Evolutionary conservation across 2,113 vertebrate species (phyloP).

Genomic region (Seriola dumerili): DNA sequence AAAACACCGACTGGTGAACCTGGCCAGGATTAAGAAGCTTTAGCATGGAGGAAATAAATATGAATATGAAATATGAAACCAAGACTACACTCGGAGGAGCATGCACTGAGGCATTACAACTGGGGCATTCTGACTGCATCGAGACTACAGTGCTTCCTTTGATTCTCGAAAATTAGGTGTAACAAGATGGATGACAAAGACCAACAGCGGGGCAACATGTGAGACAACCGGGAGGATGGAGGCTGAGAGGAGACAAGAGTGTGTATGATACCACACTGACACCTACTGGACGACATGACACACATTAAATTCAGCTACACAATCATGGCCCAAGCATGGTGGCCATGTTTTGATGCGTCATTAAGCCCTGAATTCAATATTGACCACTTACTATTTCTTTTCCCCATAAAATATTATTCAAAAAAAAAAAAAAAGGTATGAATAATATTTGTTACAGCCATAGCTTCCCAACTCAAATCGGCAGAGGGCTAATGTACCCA

Average conservation of each 20-base stretch:
- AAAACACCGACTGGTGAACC: slow-evolving; percentile 1
- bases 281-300: slow-evolving; percentile 72
- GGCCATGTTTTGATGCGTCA: background rate
- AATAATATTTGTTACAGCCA: slow-evolving; percentile 19
- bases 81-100: slow-evolving; percentile 12
- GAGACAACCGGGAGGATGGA: slow-evolving; percentile 62
- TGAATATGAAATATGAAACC: background rate
- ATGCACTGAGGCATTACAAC: slow-evolving; percentile 9
- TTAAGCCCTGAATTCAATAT: background rate
- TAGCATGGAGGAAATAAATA: background rate
- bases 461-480: background rate
- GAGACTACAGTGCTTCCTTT: slow-evolving; percentile 20
- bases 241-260: slow-evolving; percentile 35
- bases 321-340: background rate
- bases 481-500: background rate
- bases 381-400: background rate
- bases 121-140: background rate
- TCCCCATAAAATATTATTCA: slow-evolving; percentile 10
- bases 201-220: slow-evolving; percentile 26
- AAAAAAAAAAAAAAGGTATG: background rate
- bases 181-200: slow-evolving; percentile 77
- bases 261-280: slow-evolving; percentile 71
- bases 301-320: slow-evolving; percentile 8
- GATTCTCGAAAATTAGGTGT: slow-evolving; percentile 38
- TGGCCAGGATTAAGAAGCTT: slow-evolving; percentile 4